Base-by-base conservation (phyloP, 2,113 vertebrate species). In the Aspiorhynchus laticeps region DNA sequence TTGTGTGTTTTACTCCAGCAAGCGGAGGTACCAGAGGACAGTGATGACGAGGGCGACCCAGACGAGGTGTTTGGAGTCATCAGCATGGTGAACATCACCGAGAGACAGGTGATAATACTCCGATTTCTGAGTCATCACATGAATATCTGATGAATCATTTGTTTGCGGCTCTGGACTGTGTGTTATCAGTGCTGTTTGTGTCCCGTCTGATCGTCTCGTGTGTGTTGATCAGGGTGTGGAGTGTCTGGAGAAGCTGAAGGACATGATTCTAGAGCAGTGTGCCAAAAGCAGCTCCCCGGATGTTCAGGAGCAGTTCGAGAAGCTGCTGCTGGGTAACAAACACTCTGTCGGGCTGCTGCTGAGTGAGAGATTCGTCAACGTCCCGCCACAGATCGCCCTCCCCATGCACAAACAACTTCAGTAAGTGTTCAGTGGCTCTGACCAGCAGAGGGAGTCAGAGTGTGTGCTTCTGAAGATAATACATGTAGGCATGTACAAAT, bases 31-130 rank as follows among this genome's bases (percentile, higher is more conserved):
- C 96, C 94, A 7, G 97, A 98, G 51, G 98, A 97, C 90, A 96
- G 95, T 0, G 95, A 95, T 48, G 96, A 97, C 0, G 97, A 97
- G 0, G 89, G 90, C 0, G 96, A 97, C 48, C 65, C 95, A 2
- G 96, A 97, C 41, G 96, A 98, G 90, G 96, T 98, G 48, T 98
- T 98, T 90, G 98, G 97, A 14, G 97, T 99, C 91, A 98, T 98
- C 91, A 96, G 96, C 61, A 96, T 98, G 92, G 92, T 99, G 48
- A 98, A 97, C 90, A 94, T 99, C 84, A 97, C 96, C 0, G 98
- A 99, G 92, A 97, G 96, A 90, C 97, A 98, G 97, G 98, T 98
- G 90, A 21, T 28, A 2, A 2, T 79, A 21, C 61, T 36, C 3
- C 1, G 8, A 10, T 38, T 11, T 11, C 9, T 71, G 65, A 33